These are phyloP conservation scores for Irena cyanogastra DNA, from an alignment of 2,113 vertebrate species.

Conservation along the genomic window DNA sequence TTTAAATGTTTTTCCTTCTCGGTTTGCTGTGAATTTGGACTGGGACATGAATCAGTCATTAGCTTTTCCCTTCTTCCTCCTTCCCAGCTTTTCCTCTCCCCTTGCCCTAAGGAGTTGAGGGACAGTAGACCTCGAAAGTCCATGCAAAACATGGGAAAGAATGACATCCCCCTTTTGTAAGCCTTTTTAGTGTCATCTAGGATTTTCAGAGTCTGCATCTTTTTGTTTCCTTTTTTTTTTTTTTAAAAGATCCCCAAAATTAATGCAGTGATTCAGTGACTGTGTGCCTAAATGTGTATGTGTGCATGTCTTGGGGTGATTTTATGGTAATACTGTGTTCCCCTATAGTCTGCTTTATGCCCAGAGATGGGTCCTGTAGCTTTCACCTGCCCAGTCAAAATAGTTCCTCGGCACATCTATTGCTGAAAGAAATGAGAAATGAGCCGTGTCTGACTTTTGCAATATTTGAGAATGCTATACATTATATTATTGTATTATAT, in stretches of 20 bases:
- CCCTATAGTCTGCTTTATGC: neutral
- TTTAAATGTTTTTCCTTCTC: neutral
- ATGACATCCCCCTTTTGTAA: neutral
- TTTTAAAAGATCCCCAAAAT: neutral
- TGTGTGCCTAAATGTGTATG: neutral
- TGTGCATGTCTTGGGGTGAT: neutral
- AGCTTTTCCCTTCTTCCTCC: neutral
- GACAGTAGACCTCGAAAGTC: neutral
- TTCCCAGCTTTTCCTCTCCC: neutral
- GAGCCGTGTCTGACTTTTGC: neutral
- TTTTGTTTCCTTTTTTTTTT: neutral
- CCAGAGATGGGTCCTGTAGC: neutral
- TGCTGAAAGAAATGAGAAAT: neutral
- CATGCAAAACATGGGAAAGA: neutral
- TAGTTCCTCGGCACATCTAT: neutral
- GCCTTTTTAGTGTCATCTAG: neutral
- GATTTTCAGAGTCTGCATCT: neutral
- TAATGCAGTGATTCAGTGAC: neutral
- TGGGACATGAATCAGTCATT: no score
- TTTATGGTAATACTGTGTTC: neutral
- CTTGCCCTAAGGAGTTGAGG: neutral
- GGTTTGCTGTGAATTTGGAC: neutral
- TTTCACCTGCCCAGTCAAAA: neutral
- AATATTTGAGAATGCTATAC: neutral
- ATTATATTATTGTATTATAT: neutral